Evolutionary conservation across 1,140 invertebrate genomes (phyloP).

Genomic region (Carposina sasakii): DNA sequence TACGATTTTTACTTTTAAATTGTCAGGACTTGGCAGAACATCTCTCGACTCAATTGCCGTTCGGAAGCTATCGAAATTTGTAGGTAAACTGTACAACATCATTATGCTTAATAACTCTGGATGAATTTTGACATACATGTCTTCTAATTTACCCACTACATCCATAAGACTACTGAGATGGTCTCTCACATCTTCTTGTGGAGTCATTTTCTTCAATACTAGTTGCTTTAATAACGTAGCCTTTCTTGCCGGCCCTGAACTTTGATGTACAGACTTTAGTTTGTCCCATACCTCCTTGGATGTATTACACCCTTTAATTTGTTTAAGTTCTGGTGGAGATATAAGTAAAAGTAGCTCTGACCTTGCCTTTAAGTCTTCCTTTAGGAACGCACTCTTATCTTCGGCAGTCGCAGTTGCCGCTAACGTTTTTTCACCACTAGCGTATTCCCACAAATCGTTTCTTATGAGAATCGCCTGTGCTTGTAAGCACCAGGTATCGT

Average conservation of each 20-base stretch:
- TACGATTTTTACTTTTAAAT: conserved; percentile 33
- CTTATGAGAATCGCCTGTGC: not conserved
- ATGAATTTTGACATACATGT: conserved; percentile 30
- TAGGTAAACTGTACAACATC: conserved; percentile 32
- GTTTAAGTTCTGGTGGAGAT: conserved; percentile 12
- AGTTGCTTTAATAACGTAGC: conserved; percentile 21
- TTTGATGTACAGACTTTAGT: conserved; percentile 12
- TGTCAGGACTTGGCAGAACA: conserved; percentile 28
- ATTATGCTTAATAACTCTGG: conserved; percentile 25
- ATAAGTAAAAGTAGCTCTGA: conserved; percentile 12
- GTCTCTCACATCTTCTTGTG: conserved; percentile 19
- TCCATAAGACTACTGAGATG: conserved; percentile 18
- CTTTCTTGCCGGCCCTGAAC: conserved; percentile 12
- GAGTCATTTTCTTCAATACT: conserved; percentile 19
- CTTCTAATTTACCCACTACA: conserved; percentile 9
- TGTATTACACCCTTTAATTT: conserved; percentile 16
- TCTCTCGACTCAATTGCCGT: conserved; percentile 36
- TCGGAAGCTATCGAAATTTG: conserved; percentile 32
- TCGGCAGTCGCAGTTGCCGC: not conserved
- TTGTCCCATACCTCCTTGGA: conserved; percentile 15
- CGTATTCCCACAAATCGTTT: conserved; percentile 1
- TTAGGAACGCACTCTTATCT: not conserved
- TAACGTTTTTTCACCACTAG: no score
- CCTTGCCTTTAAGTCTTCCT: not conserved
- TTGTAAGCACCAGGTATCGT: not conserved